Conservation (phyloP, 2,888 invertebrate genomes). For the Orthosia gracilis region DNA sequence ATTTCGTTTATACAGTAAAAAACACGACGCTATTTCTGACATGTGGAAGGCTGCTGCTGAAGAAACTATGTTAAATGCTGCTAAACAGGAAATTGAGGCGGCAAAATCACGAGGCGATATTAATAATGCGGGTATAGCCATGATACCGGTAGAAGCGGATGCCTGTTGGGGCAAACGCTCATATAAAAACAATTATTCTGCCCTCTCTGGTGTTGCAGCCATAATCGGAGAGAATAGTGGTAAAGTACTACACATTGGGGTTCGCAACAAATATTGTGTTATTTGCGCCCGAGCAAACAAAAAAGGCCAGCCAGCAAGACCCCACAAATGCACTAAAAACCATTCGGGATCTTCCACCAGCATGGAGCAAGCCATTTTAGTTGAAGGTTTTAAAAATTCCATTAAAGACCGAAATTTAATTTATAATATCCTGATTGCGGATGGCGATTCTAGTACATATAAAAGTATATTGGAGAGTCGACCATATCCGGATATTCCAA, state of each 20-base stretch:
- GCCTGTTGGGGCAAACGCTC: conserved; percentile 7
- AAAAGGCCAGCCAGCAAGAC: too few relatives aligned
- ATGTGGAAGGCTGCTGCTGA: conserved; percentile 19
- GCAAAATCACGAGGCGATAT: conserved; percentile 1
- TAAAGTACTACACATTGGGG: conserved; percentile 4
- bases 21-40: conserved; percentile 8
- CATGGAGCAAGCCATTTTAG: conserved; percentile 21
- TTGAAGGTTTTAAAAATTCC: conserved; percentile 21
- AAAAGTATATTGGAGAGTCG: conserved; percentile 19
- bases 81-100: conserved; percentile 9
- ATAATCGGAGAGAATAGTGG: conserved; percentile 1
- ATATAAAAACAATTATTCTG: conserved; percentile 22
- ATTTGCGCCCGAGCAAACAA: too few relatives aligned
- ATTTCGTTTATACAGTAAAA: conserved; percentile 7
- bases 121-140: not conserved
- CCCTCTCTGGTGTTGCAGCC: conserved; percentile 19
- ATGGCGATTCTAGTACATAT: conserved; percentile 8
- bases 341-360: conserved; percentile 1
- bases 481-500: conserved; percentile 10
- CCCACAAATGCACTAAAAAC: too few relatives aligned
- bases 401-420: conserved; percentile 9
- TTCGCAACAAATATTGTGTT: conserved; percentile 12
- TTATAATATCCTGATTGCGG: conserved; percentile 7
- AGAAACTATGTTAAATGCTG: not conserved
- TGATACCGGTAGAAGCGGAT: conserved; percentile 9